These are phyloP conservation scores for Perizoma flavofasciatum DNA, from an alignment of 2,888 invertebrate genomes.

Conservation along the genomic window DNA sequence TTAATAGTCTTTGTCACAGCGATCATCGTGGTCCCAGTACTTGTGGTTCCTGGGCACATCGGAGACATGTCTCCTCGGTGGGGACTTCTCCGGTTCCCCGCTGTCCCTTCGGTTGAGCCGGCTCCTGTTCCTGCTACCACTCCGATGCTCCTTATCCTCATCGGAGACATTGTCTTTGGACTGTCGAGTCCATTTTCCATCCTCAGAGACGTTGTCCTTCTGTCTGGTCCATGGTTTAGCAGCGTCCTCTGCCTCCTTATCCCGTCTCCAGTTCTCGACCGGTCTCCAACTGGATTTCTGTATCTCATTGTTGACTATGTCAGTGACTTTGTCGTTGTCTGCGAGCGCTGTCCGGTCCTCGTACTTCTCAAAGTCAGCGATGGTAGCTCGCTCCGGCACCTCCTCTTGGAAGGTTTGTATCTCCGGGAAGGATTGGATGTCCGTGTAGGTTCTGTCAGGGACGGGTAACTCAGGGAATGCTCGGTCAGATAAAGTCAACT, in stretches of 20 bases:
- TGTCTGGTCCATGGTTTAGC: slow-evolving; percentile 63
- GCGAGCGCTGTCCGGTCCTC: slow-evolving; percentile 18
- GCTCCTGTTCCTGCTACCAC: slow-evolving; percentile 49
- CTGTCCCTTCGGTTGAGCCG: slow-evolving; percentile 58
- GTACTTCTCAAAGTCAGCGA: slow-evolving; percentile 24
- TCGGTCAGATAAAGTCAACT: slow-evolving; percentile 32
- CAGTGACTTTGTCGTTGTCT: slow-evolving; percentile 44
- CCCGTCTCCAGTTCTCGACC: slow-evolving; percentile 71
- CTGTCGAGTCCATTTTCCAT: slow-evolving; percentile 56
- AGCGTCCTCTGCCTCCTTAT: slow-evolving; percentile 63
- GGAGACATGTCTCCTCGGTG: slow-evolving; percentile 61
- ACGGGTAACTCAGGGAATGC: slow-evolving; percentile 33
- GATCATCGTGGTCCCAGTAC: slow-evolving; percentile 78
- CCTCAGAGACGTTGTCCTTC: slow-evolving; percentile 52
- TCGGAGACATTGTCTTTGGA: slow-evolving; percentile 34
- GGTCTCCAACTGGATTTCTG: slow-evolving; percentile 62
- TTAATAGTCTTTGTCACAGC: slow-evolving; percentile 78
- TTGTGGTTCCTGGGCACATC: slow-evolving; percentile 74
- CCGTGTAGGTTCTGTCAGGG: slow-evolving; percentile 31
- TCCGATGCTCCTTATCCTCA: slow-evolving; percentile 52
- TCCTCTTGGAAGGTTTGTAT: slow-evolving; percentile 11
- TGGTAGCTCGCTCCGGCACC: slow-evolving; percentile 23
- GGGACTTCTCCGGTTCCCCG: slow-evolving; percentile 56
- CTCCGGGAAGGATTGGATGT: neutral
- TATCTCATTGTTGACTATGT: slow-evolving; percentile 65